Base-by-base conservation (phyloP, 2,888 invertebrate genomes). In the Perdita meconis region DNA sequence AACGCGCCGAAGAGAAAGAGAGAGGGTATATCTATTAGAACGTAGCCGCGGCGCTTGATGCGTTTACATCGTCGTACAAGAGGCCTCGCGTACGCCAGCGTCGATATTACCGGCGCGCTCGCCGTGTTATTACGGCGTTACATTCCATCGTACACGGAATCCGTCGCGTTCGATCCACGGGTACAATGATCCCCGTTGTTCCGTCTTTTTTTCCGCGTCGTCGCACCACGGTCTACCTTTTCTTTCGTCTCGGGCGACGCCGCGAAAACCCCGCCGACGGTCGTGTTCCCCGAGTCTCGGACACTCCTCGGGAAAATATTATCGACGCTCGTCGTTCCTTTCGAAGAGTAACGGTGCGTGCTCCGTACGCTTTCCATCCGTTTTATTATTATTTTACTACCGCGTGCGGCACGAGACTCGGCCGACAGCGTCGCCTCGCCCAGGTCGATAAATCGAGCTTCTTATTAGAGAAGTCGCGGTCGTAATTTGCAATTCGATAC, bases 61-160 rank as follows among this genome's bases (percentile, higher is more conserved):
- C 82, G 82, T 82, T 78, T 81, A 81, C 81, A 81, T 81, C 70
- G 81, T 51, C 53, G 65, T 68, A 56, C 71, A 75, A 72, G 71
- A 47, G 63, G 59, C 40, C 56, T 69, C 36, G 71, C 79, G 36
- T 80, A 79, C 66, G 65, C 78, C 69, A 40, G 53, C 26, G 50
- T 50, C 73, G 83, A 85, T 87, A 84, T 88, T 87, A 80, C 84
- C 65, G 68, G 75, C 72, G 72, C 75, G 68, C 65, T 78, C 76
- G 51, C 73, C 80, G 75, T 86, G 87, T 88, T 88, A 88, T 88
- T 88, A 78, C 80, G 77, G 73, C 72, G 83, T 87, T 88, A 88
- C 87, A 83, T 86, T 87, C 79, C 82, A 61, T 81, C 75, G 81
- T 83, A 87, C 87, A 86, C 64, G 83, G 68, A 65, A 80, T 76